These are phyloP conservation scores for Linurgus olivaceus DNA, from an alignment of 2,797 vertebrate species.

Conservation along the genomic window DNA sequence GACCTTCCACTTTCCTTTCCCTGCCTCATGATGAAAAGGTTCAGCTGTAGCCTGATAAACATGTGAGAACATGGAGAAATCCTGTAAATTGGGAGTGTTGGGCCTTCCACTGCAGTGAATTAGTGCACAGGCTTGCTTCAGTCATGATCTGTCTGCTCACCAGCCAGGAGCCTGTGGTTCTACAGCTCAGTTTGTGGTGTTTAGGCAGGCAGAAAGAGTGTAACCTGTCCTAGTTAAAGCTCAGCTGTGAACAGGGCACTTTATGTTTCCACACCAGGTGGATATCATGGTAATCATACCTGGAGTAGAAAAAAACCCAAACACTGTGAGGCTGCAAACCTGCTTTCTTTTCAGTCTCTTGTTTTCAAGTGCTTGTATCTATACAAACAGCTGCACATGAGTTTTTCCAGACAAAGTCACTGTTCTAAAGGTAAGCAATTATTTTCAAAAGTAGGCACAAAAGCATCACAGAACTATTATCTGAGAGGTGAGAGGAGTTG, in stretches of 20 bases:
- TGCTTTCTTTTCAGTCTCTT: neutral
- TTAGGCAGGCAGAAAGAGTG: neutral
- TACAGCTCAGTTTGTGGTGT: rapidly evolving
- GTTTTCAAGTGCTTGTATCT: neutral
- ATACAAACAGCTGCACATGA: neutral
- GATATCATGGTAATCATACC: neutral
- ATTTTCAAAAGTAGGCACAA: neutral
- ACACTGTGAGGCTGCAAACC: neutral
- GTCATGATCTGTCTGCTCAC: neutral
- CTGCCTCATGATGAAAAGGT: neutral
- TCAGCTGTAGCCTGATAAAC: neutral
- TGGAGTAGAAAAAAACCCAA: neutral
- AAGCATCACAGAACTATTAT: neutral
- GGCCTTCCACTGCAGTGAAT: neutral
- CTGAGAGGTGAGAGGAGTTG: neutral
- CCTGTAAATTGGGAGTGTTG: neutral
- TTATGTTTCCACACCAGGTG: neutral
- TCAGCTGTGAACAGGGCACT: neutral
- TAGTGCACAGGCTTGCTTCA: neutral
- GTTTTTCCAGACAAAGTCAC: neutral
- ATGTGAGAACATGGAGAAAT: neutral
- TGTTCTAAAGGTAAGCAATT: neutral
- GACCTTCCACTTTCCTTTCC: neutral
- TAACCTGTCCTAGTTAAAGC: neutral
- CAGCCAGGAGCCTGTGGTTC: neutral